Percentiles rank a stretch among this genome's conserved stretches.
Evolutionary conservation across 2,797 vertebrate species (phyloP).

Genomic region (Cebuella pygmaea): DNA sequence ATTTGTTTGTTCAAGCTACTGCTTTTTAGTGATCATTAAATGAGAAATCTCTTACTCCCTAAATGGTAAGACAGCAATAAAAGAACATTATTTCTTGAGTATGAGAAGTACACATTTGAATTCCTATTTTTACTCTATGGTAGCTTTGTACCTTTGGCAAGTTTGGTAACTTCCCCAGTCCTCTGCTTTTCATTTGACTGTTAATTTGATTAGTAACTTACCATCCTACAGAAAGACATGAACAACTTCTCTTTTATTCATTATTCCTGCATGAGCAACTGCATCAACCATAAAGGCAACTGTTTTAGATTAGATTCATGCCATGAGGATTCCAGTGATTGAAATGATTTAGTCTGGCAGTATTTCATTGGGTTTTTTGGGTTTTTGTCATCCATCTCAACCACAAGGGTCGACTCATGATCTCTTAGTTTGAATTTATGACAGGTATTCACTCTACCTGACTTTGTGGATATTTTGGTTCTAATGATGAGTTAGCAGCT

Average conservation of each 20-base stretch:
- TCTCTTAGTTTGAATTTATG: not conserved
- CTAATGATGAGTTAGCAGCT: not conserved
- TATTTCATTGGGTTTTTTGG: not conserved
- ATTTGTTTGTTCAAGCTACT: constrained; percentile 43
- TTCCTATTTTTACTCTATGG: not conserved
- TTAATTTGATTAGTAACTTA: not conserved
- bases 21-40: not conserved
- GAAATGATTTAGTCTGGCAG: not conserved
- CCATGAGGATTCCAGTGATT: not conserved
- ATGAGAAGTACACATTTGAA: not conserved
- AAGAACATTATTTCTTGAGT: not conserved
- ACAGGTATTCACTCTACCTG: not conserved
- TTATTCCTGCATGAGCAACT: not conserved
- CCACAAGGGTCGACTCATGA: not conserved
- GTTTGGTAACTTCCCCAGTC: not conserved
- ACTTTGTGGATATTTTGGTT: not conserved
- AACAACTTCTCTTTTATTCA: not conserved
- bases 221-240: not conserved
- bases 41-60: constrained; percentile 1
- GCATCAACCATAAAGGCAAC: not conserved
- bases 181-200: not conserved
- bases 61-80: not conserved
- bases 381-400: not conserved
- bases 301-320: not conserved
- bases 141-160: not conserved